phyloP scores from a whole-genome alignment of 2,888 invertebrate genomes.

The Drosophila fungiperda region DNA sequence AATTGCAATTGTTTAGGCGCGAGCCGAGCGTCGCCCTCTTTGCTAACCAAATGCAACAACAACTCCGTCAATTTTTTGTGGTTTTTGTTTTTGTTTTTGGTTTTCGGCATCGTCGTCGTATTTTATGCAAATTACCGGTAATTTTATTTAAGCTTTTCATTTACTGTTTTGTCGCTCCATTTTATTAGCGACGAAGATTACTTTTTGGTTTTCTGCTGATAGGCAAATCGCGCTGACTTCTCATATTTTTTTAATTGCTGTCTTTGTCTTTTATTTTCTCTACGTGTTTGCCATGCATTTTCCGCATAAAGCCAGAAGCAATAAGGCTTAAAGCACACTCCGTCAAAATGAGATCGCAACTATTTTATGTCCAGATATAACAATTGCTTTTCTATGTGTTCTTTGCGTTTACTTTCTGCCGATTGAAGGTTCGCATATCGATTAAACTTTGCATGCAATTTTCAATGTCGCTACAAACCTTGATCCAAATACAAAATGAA shows the following conservation, averaged over 20 bases:
- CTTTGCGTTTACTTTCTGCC: slow-evolving; percentile 28
- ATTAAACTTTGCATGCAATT: slow-evolving; percentile 74
- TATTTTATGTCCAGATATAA: slow-evolving; percentile 4
- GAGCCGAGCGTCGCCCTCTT: slow-evolving; percentile 55
- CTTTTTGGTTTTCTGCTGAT: slow-evolving; percentile 52
- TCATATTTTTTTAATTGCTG: slow-evolving; percentile 65
- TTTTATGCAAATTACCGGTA: slow-evolving; percentile 72
- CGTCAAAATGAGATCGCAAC: slow-evolving; percentile 15
- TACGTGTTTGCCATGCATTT: slow-evolving; percentile 63
- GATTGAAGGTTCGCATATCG: slow-evolving; percentile 53
- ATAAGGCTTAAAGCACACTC: slow-evolving; percentile 25
- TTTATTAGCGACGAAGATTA: slow-evolving; percentile 60
- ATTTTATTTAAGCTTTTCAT: slow-evolving; percentile 75
- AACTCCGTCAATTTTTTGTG: slow-evolving; percentile 50
- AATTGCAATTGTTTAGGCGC: slow-evolving; percentile 55
- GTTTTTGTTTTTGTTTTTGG: slow-evolving; percentile 26
- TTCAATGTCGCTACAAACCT: slow-evolving; percentile 73
- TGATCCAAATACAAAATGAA: slow-evolving; percentile 45
- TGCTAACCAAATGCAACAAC: slow-evolving; percentile 25
- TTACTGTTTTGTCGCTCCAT: slow-evolving; percentile 71
- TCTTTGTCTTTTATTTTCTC: slow-evolving; percentile 42
- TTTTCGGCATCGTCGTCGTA: slow-evolving; percentile 43
- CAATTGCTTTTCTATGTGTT: slow-evolving; percentile 1
- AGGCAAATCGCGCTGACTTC: slow-evolving; percentile 60
- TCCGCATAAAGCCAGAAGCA: slow-evolving; percentile 46